phyloP scores from a whole-genome alignment of 2,888 invertebrate species.

The Drosophila austrosaltans region DNA sequence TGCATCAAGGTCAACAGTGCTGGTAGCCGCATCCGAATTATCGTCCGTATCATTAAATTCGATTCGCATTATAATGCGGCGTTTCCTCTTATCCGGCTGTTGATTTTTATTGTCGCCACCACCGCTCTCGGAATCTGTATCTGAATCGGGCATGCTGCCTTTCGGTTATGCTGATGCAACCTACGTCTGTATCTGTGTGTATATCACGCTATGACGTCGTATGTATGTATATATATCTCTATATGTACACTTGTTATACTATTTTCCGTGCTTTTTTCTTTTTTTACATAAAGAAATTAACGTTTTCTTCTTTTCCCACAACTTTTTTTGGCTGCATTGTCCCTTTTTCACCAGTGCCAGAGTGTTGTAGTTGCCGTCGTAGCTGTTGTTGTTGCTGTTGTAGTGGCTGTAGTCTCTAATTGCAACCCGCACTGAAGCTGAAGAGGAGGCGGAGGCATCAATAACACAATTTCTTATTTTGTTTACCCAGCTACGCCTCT shows the following conservation, averaged over 20 bases:
- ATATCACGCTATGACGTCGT: slow-evolving; percentile 15
- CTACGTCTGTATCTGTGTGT: slow-evolving; percentile 46
- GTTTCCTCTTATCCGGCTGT: slow-evolving; percentile 72
- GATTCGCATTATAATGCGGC: slow-evolving; percentile 83
- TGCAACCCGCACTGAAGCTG: slow-evolving; percentile 21
- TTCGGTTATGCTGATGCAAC: slow-evolving; percentile 59
- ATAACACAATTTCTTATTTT: slow-evolving; percentile 15
- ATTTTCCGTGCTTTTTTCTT: slow-evolving; percentile 13
- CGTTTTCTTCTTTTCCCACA: slow-evolving; percentile 13
- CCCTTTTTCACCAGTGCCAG: slow-evolving; percentile 19
- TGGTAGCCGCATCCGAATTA: slow-evolving; percentile 49
- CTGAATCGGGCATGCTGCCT: slow-evolving; percentile 53
- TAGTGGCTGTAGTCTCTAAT: slow-evolving; percentile 8
- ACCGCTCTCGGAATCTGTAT: slow-evolving; percentile 54
- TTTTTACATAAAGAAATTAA: slow-evolving; percentile 36
- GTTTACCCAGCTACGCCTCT: neutral
- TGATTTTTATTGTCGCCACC: slow-evolving; percentile 68
- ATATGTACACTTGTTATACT: slow-evolving; percentile 44
- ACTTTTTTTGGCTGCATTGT: slow-evolving; percentile 40
- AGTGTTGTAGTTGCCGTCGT: slow-evolving; percentile 12
- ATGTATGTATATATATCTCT: slow-evolving; percentile 33
- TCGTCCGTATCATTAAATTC: slow-evolving; percentile 82
- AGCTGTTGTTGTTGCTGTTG: slow-evolving; percentile 10
- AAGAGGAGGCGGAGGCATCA: slow-evolving; percentile 16
- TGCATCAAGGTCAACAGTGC: slow-evolving; percentile 53